These are phyloP conservation scores for Characodon lateralis DNA, from an alignment of 2,797 vertebrate species.

Conservation along the genomic window DNA sequence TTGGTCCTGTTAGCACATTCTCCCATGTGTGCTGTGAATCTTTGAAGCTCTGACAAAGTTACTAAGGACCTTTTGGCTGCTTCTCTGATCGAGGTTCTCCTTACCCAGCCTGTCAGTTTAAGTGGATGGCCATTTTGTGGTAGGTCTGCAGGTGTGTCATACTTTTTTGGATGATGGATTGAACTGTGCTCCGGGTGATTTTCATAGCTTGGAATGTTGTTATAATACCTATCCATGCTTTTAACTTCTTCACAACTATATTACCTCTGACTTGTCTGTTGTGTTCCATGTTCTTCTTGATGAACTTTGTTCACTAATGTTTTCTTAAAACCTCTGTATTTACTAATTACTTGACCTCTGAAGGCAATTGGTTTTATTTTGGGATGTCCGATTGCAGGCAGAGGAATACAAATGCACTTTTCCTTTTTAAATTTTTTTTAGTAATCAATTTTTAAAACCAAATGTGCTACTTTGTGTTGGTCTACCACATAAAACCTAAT, in stretches of 20 bases:
- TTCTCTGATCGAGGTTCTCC: too few species aligned
- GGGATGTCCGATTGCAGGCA: neutral
- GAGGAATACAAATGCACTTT: neutral
- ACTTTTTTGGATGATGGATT: too few species aligned
- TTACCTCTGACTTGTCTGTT: neutral
- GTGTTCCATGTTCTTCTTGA: neutral
- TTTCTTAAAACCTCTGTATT: neutral
- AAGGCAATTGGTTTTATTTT: neutral
- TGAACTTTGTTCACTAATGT: neutral
- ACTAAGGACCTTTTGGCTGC: too few species aligned
- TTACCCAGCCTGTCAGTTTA: too few species aligned
- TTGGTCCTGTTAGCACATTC: too few species aligned
- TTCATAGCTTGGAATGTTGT: too few species aligned
- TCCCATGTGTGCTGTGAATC: too few species aligned
- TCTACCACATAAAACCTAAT: neutral
- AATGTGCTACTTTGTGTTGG: neutral
- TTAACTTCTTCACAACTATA: neutral
- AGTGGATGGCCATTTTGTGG: too few species aligned
- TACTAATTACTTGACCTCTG: neutral
- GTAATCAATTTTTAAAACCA: neutral
- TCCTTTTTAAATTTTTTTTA: neutral
- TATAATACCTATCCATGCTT: neutral
- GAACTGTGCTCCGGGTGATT: too few species aligned
- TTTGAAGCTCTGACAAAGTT: too few species aligned
- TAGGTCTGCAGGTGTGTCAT: too few species aligned